Conservation (phyloP, 2,113 vertebrate genomes). For the Monarcha castaneiventris region DNA sequence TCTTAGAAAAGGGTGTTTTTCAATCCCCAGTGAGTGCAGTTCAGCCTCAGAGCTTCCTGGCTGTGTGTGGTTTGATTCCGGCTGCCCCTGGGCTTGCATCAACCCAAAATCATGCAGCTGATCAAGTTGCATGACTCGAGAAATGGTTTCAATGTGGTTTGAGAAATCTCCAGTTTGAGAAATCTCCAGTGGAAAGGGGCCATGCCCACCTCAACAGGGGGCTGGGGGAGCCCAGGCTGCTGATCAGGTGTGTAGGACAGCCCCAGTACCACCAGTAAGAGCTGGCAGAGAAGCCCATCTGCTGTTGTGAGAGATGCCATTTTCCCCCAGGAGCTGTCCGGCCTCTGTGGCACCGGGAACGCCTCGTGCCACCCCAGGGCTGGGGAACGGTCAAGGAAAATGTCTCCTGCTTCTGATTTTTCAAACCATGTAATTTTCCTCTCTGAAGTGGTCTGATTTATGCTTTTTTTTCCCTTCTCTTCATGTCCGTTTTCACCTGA, state of each 20-base stretch:
- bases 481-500: background rate
- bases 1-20: background rate
- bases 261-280: background rate
- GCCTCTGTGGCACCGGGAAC: fast-evolving
- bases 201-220: fast-evolving
- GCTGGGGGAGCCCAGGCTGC: background rate
- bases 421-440: background rate
- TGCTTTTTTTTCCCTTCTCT: background rate
- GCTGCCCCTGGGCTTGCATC: background rate
- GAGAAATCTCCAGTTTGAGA: background rate
- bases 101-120: background rate
- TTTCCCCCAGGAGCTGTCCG: background rate
- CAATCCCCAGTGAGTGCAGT: background rate
- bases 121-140: background rate
- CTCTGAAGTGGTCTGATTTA: background rate
- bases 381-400: background rate
- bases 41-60: background rate
- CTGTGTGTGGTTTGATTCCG: background rate
- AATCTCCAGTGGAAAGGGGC: background rate
- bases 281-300: background rate
- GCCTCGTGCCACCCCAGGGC: fast-evolving
- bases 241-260: background rate
- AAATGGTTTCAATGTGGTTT: background rate
- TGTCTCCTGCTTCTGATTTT: background rate
- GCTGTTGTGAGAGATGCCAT: background rate